Evolutionary conservation across 2,113 vertebrate genomes (phyloP).

Genomic region (Bubo bubo): DNA sequence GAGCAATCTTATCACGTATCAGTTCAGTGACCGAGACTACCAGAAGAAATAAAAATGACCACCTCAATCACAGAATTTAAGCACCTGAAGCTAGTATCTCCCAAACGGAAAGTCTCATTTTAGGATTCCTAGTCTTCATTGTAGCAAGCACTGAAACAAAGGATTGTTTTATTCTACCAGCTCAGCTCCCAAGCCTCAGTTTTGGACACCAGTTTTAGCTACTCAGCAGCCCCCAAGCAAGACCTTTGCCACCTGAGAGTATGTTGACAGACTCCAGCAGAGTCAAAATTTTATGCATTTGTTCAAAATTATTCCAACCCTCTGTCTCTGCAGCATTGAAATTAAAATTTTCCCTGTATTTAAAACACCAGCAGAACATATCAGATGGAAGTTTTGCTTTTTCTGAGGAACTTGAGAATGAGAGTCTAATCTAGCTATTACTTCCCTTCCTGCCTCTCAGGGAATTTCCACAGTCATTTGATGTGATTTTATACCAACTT

Average conservation of each 20-base stretch:
- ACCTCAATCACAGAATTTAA: neutral
- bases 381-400: neutral
- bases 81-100: neutral
- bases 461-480: neutral
- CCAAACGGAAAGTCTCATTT: neutral
- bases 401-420: neutral
- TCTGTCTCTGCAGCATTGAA: neutral
- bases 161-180: neutral
- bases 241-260: neutral
- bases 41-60: neutral
- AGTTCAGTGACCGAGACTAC: neutral
- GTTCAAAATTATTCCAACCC: neutral
- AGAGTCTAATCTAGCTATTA: neutral
- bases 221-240: neutral
- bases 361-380: neutral
- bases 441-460: neutral
- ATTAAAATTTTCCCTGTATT: neutral
- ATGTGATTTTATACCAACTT: neutral
- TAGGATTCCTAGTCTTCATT: neutral
- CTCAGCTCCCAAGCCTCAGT: neutral
- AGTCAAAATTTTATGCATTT: neutral
- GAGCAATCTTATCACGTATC: neutral
- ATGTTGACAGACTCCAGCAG: neutral
- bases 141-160: neutral
- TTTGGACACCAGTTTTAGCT: neutral